phyloP scores from a whole-genome alignment of 37 sponge, comb jelly and placozoan genomes.

The Ianthella basta region DNA sequence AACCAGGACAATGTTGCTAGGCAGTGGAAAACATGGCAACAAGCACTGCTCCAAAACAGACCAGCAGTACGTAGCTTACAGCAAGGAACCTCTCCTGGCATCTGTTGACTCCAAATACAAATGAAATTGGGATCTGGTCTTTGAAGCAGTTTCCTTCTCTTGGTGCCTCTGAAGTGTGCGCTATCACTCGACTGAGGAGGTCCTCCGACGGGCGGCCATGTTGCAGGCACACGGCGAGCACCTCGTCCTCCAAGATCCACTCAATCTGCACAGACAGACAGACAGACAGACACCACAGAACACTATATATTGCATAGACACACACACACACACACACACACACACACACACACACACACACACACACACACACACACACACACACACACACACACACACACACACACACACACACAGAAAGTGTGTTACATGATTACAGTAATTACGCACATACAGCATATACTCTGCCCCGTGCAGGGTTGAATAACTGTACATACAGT shows the following conservation, averaged over 20 bases:
- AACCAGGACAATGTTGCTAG: too few relatives aligned
- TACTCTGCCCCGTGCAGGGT: neutral
- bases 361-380: neutral
- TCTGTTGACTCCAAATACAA: slow-evolving; percentile 64
- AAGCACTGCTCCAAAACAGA: too few relatives aligned
- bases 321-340: neutral
- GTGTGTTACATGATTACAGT: neutral
- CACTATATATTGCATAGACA: neutral
- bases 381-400: neutral
- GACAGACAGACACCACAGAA: neutral
- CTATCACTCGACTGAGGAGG: neutral
- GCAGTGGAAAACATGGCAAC: too few relatives aligned
- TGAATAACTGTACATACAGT: neutral
- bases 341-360: neutral
- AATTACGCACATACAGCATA: neutral
- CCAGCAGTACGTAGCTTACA: slow-evolving; percentile 19
- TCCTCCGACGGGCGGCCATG: neutral
- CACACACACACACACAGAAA: neutral
- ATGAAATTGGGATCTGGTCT: slow-evolving; percentile 37
- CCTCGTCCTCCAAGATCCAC: slow-evolving; percentile 68
- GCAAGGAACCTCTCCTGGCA: slow-evolving; percentile 51
- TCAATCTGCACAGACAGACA: slow-evolving; percentile 44
- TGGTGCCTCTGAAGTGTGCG: slow-evolving; percentile 8
- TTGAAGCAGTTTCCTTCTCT: slow-evolving; percentile 38
- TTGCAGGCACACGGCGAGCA: slow-evolving; percentile 29